Percentiles rank a stretch among this genome's conserved stretches.
phyloP scores from a whole-genome alignment of 2,797 vertebrate genomes.

The Orestias chungarensis region DNA sequence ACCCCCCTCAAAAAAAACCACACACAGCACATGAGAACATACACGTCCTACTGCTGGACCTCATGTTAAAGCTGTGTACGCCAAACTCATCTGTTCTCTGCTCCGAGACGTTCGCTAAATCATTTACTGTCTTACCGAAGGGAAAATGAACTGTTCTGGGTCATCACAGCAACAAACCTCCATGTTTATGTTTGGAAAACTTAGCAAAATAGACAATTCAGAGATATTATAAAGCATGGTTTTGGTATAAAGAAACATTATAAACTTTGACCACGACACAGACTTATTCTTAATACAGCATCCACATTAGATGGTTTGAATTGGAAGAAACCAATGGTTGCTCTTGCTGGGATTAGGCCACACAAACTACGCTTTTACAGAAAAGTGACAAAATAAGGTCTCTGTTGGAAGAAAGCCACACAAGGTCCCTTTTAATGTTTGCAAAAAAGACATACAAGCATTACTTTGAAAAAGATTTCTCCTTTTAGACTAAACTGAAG shows the following conservation, averaged over 20 bases:
- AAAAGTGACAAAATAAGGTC: not conserved
- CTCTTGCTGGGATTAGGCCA: not conserved
- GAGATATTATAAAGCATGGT: not conserved
- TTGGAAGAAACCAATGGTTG: not conserved
- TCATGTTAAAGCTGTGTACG: constrained; percentile 76
- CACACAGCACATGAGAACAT: constrained; percentile 43
- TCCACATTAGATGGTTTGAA: too few species aligned
- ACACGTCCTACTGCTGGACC: constrained; percentile 56
- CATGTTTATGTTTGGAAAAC: not conserved
- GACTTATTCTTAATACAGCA: not conserved
- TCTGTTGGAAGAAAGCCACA: too few species aligned
- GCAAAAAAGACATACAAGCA: too few species aligned
- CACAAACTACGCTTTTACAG: not conserved
- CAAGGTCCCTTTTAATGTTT: not conserved
- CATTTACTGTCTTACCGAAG: not conserved
- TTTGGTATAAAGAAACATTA: not conserved
- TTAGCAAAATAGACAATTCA: not conserved
- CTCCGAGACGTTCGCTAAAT: not conserved
- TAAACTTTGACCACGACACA: not conserved
- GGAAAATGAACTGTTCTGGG: not conserved
- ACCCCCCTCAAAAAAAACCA: constrained; percentile 38
- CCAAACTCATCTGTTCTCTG: constrained; percentile 38
- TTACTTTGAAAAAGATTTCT: not conserved
- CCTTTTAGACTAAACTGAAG: not conserved
- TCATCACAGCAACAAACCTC: too few species aligned